Percentiles rank a stretch among this genome's conserved stretches.
Conservation (phyloP, 2,113 vertebrate species). For the Uropsilus gracilis region DNA sequence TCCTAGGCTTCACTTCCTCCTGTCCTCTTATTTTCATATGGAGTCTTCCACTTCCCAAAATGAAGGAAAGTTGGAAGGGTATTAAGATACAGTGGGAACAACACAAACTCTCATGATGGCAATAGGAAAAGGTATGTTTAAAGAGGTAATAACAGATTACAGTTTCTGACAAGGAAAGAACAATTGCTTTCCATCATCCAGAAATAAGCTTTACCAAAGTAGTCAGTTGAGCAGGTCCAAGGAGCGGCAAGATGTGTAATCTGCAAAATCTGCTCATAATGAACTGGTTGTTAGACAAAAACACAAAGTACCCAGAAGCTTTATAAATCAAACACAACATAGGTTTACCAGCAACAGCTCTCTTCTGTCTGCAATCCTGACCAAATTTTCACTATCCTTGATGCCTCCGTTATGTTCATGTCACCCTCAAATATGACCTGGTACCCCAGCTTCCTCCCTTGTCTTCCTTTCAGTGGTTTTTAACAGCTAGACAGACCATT, state of each 20-base stretch:
- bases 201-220: neutral
- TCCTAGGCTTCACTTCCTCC: neutral
- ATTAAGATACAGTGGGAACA: neutral
- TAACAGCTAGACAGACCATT: neutral
- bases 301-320: neutral
- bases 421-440: neutral
- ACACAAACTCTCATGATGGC: neutral
- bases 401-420: neutral
- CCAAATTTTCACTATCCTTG: neutral
- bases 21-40: neutral
- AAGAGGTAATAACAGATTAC: neutral
- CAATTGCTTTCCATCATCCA: neutral
- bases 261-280: neutral
- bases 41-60: neutral
- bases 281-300: neutral
- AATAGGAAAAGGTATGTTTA: neutral
- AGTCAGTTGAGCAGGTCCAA: neutral
- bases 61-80: neutral
- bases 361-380: neutral
- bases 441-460: neutral
- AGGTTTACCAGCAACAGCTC: neutral
- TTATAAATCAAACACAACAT: neutral
- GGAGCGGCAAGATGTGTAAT: neutral
- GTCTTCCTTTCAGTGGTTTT: neutral
- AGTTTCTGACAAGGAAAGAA: neutral